Base-by-base conservation (phyloP, 2,113 vertebrate genomes). In the Notarius lentiginosus region DNA sequence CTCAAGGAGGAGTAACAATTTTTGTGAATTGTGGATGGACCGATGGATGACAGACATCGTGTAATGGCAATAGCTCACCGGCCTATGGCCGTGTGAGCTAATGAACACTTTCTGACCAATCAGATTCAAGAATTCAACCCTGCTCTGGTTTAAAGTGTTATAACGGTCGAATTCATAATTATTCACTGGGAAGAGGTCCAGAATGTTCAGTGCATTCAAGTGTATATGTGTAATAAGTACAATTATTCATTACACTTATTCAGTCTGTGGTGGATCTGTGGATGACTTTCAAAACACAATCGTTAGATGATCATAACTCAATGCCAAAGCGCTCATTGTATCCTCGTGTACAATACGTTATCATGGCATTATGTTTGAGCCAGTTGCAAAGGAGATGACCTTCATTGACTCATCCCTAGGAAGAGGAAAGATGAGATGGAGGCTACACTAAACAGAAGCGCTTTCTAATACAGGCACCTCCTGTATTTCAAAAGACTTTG, bases 401-500 rank as follows among this genome's bases (percentile, higher is more conserved):
- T 76, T 83, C 56, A 77, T 20, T 83, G 86, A 83, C 85, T 86
- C 79, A 87, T 87, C 80, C 81, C 47, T 73, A 65, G 80, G 56
- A 87, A 83, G 61, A 68, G 73, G 81, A 83, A 87, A 87, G 86
- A 87, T 79, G 86, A 87, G 72, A 76, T 66, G 51, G 60, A 79
- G 72, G 73, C 61, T 56, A 55, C 20, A 15, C 86, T 84, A 60
- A 81, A 83, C 86, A 68, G 72, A 87, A 87, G 70, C 41, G 47
- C 80, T 89, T 84, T 81, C 30, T 65, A 87, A 84, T 17, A 84
- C 12, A 68, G 72, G 12, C 82, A 18, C 34, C 65, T 73, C 77
- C 65, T 61, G 84, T 80, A 88, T 89, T 90, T 91, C 41, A 87
- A 70, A 86, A 83, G 84, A 83, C 84, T 90, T 80, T 89, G 79